Base-by-base conservation (phyloP, 37 sponge, comb jelly and placozoan species). In the Chondrilla cf. caribensis region DNA sequence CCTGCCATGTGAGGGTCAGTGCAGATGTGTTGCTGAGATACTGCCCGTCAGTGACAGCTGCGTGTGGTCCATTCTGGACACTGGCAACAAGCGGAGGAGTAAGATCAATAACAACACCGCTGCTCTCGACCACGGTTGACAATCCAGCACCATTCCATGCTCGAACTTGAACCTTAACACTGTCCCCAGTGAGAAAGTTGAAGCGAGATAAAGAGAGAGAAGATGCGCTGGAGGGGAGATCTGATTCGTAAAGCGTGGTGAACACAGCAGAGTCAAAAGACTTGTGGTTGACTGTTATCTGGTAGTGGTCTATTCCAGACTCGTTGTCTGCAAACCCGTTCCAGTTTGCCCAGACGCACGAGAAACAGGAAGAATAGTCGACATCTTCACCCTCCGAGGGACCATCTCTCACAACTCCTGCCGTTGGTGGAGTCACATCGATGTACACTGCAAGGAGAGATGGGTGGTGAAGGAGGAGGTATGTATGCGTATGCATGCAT, bases 301-400 rank as follows among this genome's bases (percentile, higher is more conserved):
- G 80, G 80, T 95, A 95, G 2, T 41, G 76, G 21, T 60, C 79
- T 7, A 95, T 86, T 32, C 78, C 86, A 38, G 95, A 95, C 38
- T 92, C 90, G 42, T 70, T 58, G 79, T 95, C 95, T 2, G 22
- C 2, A 59, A 92, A 92, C 25, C 77, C 81, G 21, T 54, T 51
- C 95, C 95, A 95, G 26, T 39, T 81, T 40, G 84, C 87, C 0
- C 58, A 31, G 3, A 89, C 81, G 4, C 78, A 72, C 2, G 82
- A 88, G 58, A 83, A 33, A 59, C 67, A 79, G 59, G 76, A 88
- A 66, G 93, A 87, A 71, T 58, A 88, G 19, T 42, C 0, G 19
- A 29, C 9, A 37, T 88, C 86, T 19, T 35, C 39, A 35, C 58
- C 70, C 2, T 65, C 8, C 19, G 21, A 32, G 0, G 64, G 29